Evolutionary conservation across 1,140 invertebrate genomes (phyloP), one percentile per base, ranked within the genome.

Genomic region (Cataglyphis hispanica): DNA sequence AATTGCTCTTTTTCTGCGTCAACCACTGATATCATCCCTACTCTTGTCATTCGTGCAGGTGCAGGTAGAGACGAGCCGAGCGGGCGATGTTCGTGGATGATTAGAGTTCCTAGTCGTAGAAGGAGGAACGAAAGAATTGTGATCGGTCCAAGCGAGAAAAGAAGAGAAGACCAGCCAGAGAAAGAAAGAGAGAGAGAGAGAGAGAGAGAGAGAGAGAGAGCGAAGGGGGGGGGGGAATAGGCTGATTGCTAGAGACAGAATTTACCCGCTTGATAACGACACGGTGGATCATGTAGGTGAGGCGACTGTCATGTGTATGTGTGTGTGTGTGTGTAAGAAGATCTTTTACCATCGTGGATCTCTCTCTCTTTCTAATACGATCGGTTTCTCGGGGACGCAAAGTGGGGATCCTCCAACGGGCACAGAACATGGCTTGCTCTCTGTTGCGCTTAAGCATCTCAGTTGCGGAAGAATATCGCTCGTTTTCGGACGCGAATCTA

Each of bases 401-500:
- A 85, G 92, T 91, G 91, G 91, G 93, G 92, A 80, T 66, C 50
- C 46, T 37, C 22, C 85, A 69, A 86, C 64, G 74, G 85, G 78
- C 85, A 61, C 67, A 69, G 87, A 86, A 90, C 56, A 80, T 84
- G 85, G 86, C 66, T 80, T 88, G 85, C 64, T 86, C 66, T 72
- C 37, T 80, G 75, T 85, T 74, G 86, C 85, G 84, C 56, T 86
- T 87, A 75, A 74, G 64, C 85, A 90, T 86, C 84, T 91, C 93
- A 94, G 94, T 94, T 81, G 86, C 66, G 83, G 87, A 88, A 87
- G 84, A 87, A 91, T 91, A 92, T 69, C 80, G 72, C 76, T 64
- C 81, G 89, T 93, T 94, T 92, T 91, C 93, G 91, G 90, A 92
- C 91, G 91, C 89, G 87, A 90, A 89, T 86, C 76, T 69, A 91